These are phyloP conservation scores for Lomographa bimaculata DNA, from an alignment of 2,888 invertebrate species.

Conservation along the genomic window DNA sequence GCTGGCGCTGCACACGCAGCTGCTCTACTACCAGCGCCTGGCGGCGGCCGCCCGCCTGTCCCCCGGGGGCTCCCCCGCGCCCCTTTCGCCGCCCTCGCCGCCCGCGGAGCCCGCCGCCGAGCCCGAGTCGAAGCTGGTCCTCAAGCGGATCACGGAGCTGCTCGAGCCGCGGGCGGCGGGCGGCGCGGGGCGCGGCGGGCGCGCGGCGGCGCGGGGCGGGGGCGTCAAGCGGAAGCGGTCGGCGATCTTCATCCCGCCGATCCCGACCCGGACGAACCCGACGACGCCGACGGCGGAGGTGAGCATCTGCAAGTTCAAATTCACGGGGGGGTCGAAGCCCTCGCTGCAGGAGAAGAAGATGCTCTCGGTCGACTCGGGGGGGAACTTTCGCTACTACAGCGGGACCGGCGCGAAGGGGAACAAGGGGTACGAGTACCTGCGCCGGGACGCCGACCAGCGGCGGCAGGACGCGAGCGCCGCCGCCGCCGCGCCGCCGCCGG, in stretches of 20 bases:
- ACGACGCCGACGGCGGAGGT: slow-evolving; percentile 92
- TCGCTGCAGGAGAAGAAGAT: slow-evolving; percentile 95
- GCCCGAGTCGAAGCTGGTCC: slow-evolving; percentile 68
- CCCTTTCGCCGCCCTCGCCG: no score
- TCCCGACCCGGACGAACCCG: slow-evolving; percentile 88
- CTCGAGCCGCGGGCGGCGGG: slow-evolving; percentile 68
- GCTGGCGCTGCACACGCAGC: slow-evolving; percentile 87
- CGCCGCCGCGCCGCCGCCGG: slow-evolving; percentile 45
- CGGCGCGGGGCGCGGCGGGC: slow-evolving; percentile 58
- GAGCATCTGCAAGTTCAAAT: slow-evolving; percentile 96
- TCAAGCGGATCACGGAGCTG: slow-evolving; percentile 75
- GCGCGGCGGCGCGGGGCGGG: slow-evolving; percentile 74
- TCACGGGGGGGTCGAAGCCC: slow-evolving; percentile 95
- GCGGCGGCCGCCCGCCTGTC: slow-evolving; percentile 81
- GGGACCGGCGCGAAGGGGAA: slow-evolving; percentile 92
- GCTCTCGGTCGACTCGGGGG: slow-evolving; percentile 94
- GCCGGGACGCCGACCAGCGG: slow-evolving; percentile 86
- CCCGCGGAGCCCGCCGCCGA: slow-evolving; percentile 50
- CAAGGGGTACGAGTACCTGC: slow-evolving; percentile 92
- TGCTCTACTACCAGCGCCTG: slow-evolving; percentile 89
- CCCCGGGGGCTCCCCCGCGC: slow-evolving; percentile 37
- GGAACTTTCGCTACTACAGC: slow-evolving; percentile 94
- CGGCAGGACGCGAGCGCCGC: slow-evolving; percentile 42
- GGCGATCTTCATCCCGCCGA: slow-evolving; percentile 93
- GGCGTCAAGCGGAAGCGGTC: slow-evolving; percentile 89